Percentiles rank a stretch among this genome's conserved stretches.
Evolutionary conservation across 2,888 invertebrate species (phyloP).

Genomic region (Lissonota sp.): DNA sequence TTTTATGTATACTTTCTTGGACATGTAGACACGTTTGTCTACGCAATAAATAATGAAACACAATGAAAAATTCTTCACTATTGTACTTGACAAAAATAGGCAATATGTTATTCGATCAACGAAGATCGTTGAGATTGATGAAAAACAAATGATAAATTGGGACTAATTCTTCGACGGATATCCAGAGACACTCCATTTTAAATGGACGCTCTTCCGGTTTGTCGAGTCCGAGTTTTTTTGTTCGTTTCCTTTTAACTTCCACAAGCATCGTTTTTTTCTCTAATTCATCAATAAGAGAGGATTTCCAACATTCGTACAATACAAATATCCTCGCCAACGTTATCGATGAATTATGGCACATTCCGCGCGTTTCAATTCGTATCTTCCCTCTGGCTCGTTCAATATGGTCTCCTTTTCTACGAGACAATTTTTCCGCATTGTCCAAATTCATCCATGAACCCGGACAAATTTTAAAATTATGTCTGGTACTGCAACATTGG

Average conservation of each 20-base stretch:
- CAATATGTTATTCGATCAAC: constrained; percentile 61
- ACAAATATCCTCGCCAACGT: constrained; percentile 24
- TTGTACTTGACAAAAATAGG: constrained; percentile 64
- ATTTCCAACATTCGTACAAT: constrained; percentile 7
- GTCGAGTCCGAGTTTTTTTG: background rate
- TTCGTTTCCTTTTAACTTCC: background rate
- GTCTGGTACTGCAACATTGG: constrained; percentile 99
- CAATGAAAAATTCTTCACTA: constrained; percentile 21
- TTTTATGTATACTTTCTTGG: constrained; percentile 70
- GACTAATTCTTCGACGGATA: constrained; percentile 69
- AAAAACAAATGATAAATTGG: constrained; percentile 68
- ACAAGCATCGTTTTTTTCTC: background rate
- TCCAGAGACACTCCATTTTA: constrained; percentile 16
- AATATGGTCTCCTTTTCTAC: constrained; percentile 26
- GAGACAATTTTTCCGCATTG: constrained; percentile 48
- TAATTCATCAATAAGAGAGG: background rate
- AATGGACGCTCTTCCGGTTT: constrained; percentile 14
- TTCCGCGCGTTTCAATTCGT: constrained; percentile 7
- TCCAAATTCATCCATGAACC: constrained; percentile 61
- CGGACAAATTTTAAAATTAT: constrained; percentile 87
- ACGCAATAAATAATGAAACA: constrained; percentile 55
- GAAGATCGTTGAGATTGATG: constrained; percentile 50
- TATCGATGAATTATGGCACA: constrained; percentile 38
- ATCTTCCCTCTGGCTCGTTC: constrained; percentile 27
- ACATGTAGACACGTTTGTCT: constrained; percentile 68